Evolutionary conservation across 2,797 vertebrate genomes (phyloP), one percentile per base, ranked within the genome.

Genomic region (Eulemur coronatus): DNA sequence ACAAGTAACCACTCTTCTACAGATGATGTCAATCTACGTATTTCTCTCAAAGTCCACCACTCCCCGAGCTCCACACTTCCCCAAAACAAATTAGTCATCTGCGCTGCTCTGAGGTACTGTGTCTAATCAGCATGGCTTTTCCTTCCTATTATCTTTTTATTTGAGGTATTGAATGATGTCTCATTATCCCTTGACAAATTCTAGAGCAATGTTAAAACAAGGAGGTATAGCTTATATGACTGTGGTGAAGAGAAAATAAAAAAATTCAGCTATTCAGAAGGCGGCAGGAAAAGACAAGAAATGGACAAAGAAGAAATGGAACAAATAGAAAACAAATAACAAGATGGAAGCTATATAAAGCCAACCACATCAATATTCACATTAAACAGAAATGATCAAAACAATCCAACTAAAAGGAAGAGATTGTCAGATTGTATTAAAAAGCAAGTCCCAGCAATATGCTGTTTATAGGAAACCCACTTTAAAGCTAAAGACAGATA

Each of bases 351-450:
- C 35, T 76, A 55, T n/a, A 33, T 43, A 52, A 91, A 94, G 26
- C 17, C 61, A 92, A 65, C 13, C 5, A 92, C 17, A 59, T 61
- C 5, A 61, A 75, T 41, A 85, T 78, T 81, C 38, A 93, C 30
- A 73, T 86, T 86, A 86, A 92, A 92, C 79, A 48, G 86, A 95
- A 94, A 72, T 78, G 57, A 75, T 65, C 35, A 84, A 95, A 82
- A 78, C 1, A 82, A 72, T 35, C 18, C 48, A 67, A 79, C 38
- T 82, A 61, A 95, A 94, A 84, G 55, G 38, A 50, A 92, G 80
- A 80, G 89, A 75, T 82, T 89, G 20, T 48, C 73, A 86, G n/a
- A 59, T 30, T 89, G 26, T 7, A 38, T 94, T 87, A 82, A 89
- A 79, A 89, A 79, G 52, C n/a, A 89, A 89, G 20, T 75, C 46